These are phyloP conservation scores for Catocala nupta DNA, from an alignment of 2,888 invertebrate species.

Conservation along the genomic window DNA sequence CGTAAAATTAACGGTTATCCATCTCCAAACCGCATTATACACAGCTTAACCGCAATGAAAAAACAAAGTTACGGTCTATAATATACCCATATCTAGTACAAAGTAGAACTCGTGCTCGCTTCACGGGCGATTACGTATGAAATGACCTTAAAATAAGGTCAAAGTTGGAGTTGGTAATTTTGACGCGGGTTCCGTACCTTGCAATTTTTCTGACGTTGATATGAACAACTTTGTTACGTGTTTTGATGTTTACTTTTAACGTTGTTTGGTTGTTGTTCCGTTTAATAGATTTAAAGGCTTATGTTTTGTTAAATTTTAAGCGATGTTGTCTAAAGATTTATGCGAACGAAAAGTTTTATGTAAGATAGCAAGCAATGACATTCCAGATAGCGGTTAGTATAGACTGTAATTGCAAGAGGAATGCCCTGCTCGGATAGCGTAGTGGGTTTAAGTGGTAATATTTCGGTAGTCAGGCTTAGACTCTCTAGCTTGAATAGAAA, in stretches of 20 bases:
- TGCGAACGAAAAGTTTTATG: too few relatives aligned
- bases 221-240: conserved; percentile 23
- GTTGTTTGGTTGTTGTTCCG: neutral
- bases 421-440: too few relatives aligned
- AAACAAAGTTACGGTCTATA: conserved; percentile 35
- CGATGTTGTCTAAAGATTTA: too few relatives aligned
- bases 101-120: conserved; percentile 30
- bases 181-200: conserved; percentile 31
- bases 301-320: too few relatives aligned
- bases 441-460: too few relatives aligned
- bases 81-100: conserved; percentile 33
- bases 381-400: too few relatives aligned
- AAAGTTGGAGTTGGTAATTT: conserved; percentile 25
- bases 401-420: too few relatives aligned
- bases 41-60: conserved; percentile 26
- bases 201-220: conserved; percentile 44
- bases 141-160: conserved; percentile 45
- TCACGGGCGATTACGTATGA: conserved; percentile 51
- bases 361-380: too few relatives aligned
- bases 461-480: too few relatives aligned
- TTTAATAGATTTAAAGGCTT: neutral
- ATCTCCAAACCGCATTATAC: conserved; percentile 2
- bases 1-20: conserved; percentile 9
- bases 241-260: conserved; percentile 5
- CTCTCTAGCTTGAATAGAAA: too few relatives aligned